phyloP scores from a whole-genome alignment of 1,140 invertebrate species.

The Panagrolaimus sp. region DNA sequence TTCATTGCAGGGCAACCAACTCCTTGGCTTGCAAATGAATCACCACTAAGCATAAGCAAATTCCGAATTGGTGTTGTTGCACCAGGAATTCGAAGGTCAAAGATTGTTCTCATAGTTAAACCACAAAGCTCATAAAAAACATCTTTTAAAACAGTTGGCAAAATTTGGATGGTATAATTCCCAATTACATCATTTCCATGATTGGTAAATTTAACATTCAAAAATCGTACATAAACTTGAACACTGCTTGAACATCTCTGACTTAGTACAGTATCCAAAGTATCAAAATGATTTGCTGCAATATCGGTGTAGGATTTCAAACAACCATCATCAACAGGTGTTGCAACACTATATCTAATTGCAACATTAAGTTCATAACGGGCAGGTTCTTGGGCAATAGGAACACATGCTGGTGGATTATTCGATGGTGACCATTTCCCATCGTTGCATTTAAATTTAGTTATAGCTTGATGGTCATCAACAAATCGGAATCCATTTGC shows the following conservation, averaged over 20 bases:
- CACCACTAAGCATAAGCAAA: constrained; percentile 62
- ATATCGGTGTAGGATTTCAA: constrained; percentile 78
- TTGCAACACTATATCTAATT: constrained; percentile 81
- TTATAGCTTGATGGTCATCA: constrained; percentile 66
- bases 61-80: constrained; percentile 83
- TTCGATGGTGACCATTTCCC: constrained; percentile 60
- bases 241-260: constrained; percentile 80
- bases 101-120: constrained; percentile 82
- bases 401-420: constrained; percentile 44
- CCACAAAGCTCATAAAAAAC: constrained; percentile 88
- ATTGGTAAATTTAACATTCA: constrained; percentile 79
- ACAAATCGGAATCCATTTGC: constrained; percentile 82
- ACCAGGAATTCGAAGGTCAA: constrained; percentile 83
- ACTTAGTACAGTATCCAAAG: constrained; percentile 74
- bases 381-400: constrained; percentile 70
- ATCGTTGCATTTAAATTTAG: constrained; percentile 80
- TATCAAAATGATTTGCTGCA: constrained; percentile 71
- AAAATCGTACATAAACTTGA: constrained; percentile 71
- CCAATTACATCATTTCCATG: constrained; percentile 60
- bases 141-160: constrained; percentile 76
- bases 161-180: constrained; percentile 78
- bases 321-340: constrained; percentile 75
- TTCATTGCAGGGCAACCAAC: constrained; percentile 82
- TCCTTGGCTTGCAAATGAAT: constrained; percentile 64
- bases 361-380: constrained; percentile 81